Evolutionary conservation across 2,797 vertebrate genomes (phyloP).

Genomic region (Arnoldichthys spilopterus): DNA sequence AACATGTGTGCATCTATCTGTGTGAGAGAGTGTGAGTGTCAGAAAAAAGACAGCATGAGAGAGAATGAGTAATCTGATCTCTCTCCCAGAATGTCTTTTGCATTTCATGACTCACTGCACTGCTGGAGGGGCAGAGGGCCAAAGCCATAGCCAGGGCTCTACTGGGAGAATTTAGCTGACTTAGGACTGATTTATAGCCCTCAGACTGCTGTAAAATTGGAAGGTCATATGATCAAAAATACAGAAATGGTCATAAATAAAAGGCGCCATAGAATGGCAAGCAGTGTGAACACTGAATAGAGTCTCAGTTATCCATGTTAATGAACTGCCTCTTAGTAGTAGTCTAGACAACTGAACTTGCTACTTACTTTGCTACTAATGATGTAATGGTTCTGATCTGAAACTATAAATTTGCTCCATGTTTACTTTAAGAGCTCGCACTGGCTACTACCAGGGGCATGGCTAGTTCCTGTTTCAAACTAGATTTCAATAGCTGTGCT

Average conservation of each 20-base stretch:
- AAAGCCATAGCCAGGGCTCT: background rate
- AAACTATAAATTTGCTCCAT: too few relatives aligned
- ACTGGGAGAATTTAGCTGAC: background rate
- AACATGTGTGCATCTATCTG: background rate
- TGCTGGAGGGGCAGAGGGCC: conserved; percentile 1
- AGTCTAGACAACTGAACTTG: background rate
- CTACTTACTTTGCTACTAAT: too few relatives aligned
- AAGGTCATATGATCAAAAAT: background rate
- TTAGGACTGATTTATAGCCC: background rate
- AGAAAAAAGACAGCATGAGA: background rate
- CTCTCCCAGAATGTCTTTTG: conserved; percentile 9
- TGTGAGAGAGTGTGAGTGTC: background rate
- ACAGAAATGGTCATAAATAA: background rate
- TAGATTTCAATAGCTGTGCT: too few relatives aligned
- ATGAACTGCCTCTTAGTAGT: background rate
- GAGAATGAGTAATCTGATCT: background rate
- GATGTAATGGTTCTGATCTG: too few relatives aligned
- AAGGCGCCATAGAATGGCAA: background rate
- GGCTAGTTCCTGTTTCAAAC: too few relatives aligned
- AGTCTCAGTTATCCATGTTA: background rate
- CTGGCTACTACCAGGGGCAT: too few relatives aligned
- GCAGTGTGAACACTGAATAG: too few relatives aligned
- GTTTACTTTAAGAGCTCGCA: too few relatives aligned
- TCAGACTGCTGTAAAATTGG: background rate
- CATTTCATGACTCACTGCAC: background rate